Percentiles rank a stretch among this genome's conserved stretches.
phyloP scores from a whole-genome alignment of 2,797 vertebrate genomes.

The Ispidina lecontei region DNA sequence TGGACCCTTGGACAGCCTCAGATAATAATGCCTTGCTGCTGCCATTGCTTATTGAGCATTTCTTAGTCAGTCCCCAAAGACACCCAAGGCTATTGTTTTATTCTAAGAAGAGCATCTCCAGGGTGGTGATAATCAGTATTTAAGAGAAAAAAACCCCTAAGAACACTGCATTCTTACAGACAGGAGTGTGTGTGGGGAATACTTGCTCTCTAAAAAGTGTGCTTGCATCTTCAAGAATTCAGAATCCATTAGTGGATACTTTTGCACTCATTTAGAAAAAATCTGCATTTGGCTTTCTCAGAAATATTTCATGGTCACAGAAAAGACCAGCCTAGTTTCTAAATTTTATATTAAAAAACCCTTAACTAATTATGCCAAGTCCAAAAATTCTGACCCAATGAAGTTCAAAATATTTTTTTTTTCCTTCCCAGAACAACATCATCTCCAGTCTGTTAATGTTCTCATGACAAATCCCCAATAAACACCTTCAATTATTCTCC shows the following conservation, averaged over 20 bases:
- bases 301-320: neutral
- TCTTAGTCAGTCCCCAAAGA: neutral
- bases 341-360: neutral
- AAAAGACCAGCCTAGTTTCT: neutral
- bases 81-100: neutral
- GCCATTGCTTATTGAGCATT: neutral
- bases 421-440: neutral
- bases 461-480: conserved; percentile 30
- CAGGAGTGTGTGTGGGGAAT: neutral
- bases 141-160: neutral
- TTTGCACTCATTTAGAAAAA: neutral
- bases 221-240: neutral
- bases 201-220: neutral
- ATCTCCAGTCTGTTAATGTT: neutral
- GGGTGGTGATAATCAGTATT: neutral
- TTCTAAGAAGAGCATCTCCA: neutral
- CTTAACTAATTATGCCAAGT: neutral
- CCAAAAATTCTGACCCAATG: neutral
- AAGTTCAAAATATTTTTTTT: neutral
- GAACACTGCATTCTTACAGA: neutral
- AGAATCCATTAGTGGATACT: neutral
- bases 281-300: neutral
- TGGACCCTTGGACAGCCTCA: neutral
- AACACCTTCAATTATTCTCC: conserved; percentile 44
- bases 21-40: neutral